These are phyloP conservation scores for Romanogobio albipinnatus DNA, from an alignment of 2,113 vertebrate species.

Conservation along the genomic window DNA sequence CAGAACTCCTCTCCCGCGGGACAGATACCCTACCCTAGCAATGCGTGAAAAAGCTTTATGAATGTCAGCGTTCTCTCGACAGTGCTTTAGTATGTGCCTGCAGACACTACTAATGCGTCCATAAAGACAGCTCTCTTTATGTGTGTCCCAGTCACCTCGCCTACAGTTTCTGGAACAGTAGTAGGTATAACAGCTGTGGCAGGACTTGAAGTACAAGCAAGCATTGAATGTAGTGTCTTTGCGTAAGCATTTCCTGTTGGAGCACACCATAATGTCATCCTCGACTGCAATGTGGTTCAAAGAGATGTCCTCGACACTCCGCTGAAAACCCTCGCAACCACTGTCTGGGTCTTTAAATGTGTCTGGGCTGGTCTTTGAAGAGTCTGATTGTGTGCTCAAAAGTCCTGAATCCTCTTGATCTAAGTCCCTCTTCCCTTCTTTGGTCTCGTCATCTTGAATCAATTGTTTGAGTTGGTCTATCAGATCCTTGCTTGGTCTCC, in stretches of 20 bases:
- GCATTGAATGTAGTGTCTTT: conserved; percentile 92
- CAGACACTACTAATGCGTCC: conserved; percentile 91
- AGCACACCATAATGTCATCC: conserved; percentile 92
- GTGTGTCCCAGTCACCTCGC: conserved; percentile 91
- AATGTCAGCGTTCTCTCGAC: conserved; percentile 86
- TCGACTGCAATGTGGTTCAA: conserved; percentile 90
- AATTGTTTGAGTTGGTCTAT: conserved; percentile 86
- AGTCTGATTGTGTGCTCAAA: conserved; percentile 79
- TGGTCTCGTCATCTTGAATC: conserved; percentile 73
- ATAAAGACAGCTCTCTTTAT: conserved; percentile 90
- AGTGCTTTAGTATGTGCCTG: conserved; percentile 89
- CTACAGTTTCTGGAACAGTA: conserved; percentile 96
- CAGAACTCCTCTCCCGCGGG: conserved; percentile 89
- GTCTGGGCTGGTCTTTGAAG: conserved; percentile 76
- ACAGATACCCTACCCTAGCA: conserved; percentile 92
- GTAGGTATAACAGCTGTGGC: conserved; percentile 96
- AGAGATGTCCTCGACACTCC: conserved; percentile 80
- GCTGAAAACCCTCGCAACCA: conserved; percentile 75
- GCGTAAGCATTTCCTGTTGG: conserved; percentile 89
- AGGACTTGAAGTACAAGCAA: conserved; percentile 96
- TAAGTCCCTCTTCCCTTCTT: conserved; percentile 61
- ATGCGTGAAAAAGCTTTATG: conserved; percentile 95
- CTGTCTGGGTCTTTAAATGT: conserved; percentile 75
- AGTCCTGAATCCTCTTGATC: conserved; percentile 70
- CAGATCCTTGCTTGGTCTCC: conserved; percentile 75